Conservation (phyloP, 2,888 invertebrate genomes). For the Pharmacophagus antenor region DNA sequence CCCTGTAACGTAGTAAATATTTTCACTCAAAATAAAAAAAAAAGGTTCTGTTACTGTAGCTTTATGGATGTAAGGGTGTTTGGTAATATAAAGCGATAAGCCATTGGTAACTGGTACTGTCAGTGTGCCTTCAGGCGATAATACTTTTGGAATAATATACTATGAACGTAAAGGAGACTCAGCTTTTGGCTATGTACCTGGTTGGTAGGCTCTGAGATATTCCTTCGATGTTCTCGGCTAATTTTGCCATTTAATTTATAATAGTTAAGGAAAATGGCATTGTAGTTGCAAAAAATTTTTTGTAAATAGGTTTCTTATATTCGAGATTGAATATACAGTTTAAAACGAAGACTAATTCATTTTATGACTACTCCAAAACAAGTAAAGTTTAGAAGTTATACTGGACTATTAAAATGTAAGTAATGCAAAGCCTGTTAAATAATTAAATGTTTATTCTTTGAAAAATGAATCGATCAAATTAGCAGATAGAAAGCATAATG, state of each 20-base stretch:
- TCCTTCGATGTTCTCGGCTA: neutral
- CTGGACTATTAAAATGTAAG: too few relatives aligned
- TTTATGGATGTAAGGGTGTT: conserved; percentile 1
- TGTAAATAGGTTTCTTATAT: too few relatives aligned
- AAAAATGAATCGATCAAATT: neutral
- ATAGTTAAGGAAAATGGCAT: too few relatives aligned
- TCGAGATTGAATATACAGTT: too few relatives aligned
- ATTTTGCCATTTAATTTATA: too few relatives aligned
- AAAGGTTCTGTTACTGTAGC: neutral
- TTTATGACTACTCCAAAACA: too few relatives aligned
- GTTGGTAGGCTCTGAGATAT: conserved; percentile 5
- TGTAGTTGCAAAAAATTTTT: too few relatives aligned
- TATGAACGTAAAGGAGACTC: neutral
- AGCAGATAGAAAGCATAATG: conserved; percentile 37
- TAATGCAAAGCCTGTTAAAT: too few relatives aligned
- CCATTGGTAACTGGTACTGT: conserved; percentile 67
- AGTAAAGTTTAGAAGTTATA: too few relatives aligned
- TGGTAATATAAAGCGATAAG: conserved; percentile 65
- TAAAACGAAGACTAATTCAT: too few relatives aligned
- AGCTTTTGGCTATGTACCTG: neutral
- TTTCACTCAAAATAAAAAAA: too few relatives aligned
- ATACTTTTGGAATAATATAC: conserved; percentile 47
- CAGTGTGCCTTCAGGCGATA: conserved; percentile 52
- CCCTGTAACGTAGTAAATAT: too few relatives aligned
- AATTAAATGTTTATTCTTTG: conserved; percentile 3